Evolutionary conservation across 2,888 invertebrate species (phyloP).

Genomic region (Hemistola chrysoprasaria): DNA sequence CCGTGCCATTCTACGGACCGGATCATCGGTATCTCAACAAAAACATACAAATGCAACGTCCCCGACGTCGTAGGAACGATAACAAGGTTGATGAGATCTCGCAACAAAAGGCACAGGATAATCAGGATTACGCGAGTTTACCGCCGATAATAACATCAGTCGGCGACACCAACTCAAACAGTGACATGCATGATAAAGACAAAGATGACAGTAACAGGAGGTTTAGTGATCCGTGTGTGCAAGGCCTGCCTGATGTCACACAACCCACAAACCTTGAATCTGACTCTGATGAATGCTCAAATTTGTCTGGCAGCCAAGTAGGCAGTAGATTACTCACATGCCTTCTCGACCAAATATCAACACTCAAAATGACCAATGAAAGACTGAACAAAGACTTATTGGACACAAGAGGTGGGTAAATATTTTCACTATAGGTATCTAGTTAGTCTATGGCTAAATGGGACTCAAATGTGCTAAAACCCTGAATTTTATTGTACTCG

Average conservation of each 20-base stretch:
- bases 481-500: no score
- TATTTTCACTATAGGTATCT: no score
- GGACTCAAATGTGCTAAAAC: no score
- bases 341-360: constrained; percentile 87
- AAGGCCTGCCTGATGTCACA: constrained; percentile 68
- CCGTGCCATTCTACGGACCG: constrained; percentile 52
- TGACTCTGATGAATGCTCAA: constrained; percentile 78
- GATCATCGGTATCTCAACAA: constrained; percentile 64
- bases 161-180: constrained; percentile 71
- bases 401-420: constrained; percentile 85
- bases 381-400: constrained; percentile 89
- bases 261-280: constrained; percentile 73
- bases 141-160: constrained; percentile 86
- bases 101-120: constrained; percentile 68
- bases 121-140: constrained; percentile 84
- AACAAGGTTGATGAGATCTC: constrained; percentile 59
- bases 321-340: constrained; percentile 83
- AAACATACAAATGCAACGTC: constrained; percentile 61
- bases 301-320: constrained; percentile 75
- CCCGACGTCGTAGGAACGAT: constrained; percentile 55
- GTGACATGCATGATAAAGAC: constrained; percentile 73
- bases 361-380: constrained; percentile 87
- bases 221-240: constrained; percentile 86
- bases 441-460: no score
- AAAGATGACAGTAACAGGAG: constrained; percentile 81